Base-by-base conservation (phyloP, 2,888 invertebrate species). In the Falcaria lacertinaria region DNA sequence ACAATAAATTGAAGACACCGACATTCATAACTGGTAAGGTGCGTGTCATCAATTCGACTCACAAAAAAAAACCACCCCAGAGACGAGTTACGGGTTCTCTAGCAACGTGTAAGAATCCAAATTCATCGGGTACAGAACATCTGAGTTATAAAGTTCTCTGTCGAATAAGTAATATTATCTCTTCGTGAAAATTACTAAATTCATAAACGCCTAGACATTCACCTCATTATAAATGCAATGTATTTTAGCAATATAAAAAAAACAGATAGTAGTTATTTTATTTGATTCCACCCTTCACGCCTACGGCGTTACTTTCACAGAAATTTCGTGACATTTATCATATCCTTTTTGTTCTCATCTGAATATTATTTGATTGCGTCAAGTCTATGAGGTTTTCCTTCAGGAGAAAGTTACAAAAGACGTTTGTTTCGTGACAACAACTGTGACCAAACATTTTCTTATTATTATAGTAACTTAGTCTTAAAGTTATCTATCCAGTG, bases 321-420 rank as follows among this genome's bases (percentile, higher is more conserved):
- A 54, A 69, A 63, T 60, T 66, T 47, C 64, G 52, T 56, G 64
- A 63, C 61, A 66, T 68, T 71, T 68, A 67, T 69, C 70, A 68
- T 73, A 70, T 71, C 57, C 48, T 57, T 41, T 57, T 45, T 54
- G 51, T 63, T 51, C 60, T 69, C 65, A 69, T 73, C 69, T 73
- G 66, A 76, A 74, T 77, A 75, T 69, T 73, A 76, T 76, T 76
- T 64, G 63, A 78, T 78, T 73, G 64, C 60, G 52, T 65, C 59
- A 53, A 60, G 56, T 53, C 55, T 57, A 56, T 60, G 48, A 65
- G 54, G 60, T 58, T 62, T 61, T 52, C 42, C 52, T 49, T 28
- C 48, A 58, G 56, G 62, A 72, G n/a, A 72, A 57, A 59, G 59
- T 60, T 60, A 68, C 53, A 60, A 62, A 61, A 60, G 47, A 44